These are phyloP conservation scores for Dicroscelio sp. DNA, from an alignment of 2,888 invertebrate species.

Conservation along the genomic window DNA sequence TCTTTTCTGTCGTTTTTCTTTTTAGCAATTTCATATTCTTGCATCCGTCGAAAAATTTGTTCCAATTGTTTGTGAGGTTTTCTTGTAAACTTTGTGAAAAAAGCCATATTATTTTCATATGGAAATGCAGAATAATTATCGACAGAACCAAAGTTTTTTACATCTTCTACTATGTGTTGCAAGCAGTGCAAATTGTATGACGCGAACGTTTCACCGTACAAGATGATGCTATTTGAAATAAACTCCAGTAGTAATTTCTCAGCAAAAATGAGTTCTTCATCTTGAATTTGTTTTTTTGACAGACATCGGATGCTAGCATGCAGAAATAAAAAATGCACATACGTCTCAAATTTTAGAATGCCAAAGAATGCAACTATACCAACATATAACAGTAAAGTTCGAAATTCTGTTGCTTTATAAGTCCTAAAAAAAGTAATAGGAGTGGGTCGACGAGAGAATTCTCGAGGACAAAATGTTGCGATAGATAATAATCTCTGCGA, in stretches of 20 bases:
- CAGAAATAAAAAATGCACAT: conserved; percentile 5
- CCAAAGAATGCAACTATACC: conserved; percentile 8
- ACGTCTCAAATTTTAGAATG: background rate
- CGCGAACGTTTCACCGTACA: background rate
- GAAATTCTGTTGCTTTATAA: conserved; percentile 31
- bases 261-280: background rate
- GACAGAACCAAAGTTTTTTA: background rate
- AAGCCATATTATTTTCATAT: conserved; percentile 14
- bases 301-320: background rate
- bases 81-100: background rate
- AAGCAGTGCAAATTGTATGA: conserved; percentile 11
- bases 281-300: background rate
- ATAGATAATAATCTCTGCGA: background rate
- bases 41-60: conserved; percentile 7
- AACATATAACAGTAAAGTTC: background rate
- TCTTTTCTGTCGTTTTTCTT: background rate
- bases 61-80: background rate
- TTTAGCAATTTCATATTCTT: background rate
- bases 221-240: background rate
- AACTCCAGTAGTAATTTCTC: background rate
- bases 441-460: background rate
- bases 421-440: background rate
- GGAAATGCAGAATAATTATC: conserved; percentile 29
- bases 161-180: conserved; percentile 20
- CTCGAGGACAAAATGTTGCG: conserved; percentile 11